A percentile compares a stretch with the other conserved stretches of the same genome.
phyloP scores from a whole-genome alignment of 1,140 invertebrate genomes.

The Meloidogyne hapla region DNA sequence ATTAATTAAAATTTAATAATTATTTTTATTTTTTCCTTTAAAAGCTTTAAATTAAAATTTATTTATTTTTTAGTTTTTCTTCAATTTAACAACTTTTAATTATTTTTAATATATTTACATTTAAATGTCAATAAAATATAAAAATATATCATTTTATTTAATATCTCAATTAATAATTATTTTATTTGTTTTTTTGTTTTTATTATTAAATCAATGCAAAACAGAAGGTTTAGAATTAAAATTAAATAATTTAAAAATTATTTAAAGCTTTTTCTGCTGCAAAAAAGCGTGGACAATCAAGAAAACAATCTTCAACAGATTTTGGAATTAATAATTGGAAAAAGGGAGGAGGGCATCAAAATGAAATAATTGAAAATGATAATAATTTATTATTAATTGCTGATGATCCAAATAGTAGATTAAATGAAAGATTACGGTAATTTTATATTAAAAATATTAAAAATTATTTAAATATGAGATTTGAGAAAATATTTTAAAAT shows the following conservation, averaged over 20 bases:
- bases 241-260: background rate
- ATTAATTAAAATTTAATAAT: too few relatives aligned
- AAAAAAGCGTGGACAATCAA: conserved; percentile 16
- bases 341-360: background rate
- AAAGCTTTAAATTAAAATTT: too few relatives aligned
- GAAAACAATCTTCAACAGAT: conserved; percentile 11
- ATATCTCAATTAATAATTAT: conserved; percentile 7
- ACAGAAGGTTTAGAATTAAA: background rate
- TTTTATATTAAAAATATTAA: too few relatives aligned
- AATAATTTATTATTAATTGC: background rate
- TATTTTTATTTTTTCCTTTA: too few relatives aligned
- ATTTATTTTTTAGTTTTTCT: too few relatives aligned
- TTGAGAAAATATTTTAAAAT: background rate
- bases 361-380: background rate
- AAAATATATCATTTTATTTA: background rate
- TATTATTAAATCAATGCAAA: conserved; percentile 7
- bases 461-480: background rate
- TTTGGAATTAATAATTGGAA: conserved; percentile 12
- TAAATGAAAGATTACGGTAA: conserved; percentile 19
- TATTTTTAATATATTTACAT: too few relatives aligned
- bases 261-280: conserved; percentile 3
- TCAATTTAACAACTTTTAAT: background rate
- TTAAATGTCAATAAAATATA: background rate
- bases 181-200: conserved; percentile 4
- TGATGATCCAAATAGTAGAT: conserved; percentile 15